Evolutionary conservation across 2,888 invertebrate species (phyloP), one percentile per base, ranked within the genome.

Genomic region (Apotomis capreana): DNA sequence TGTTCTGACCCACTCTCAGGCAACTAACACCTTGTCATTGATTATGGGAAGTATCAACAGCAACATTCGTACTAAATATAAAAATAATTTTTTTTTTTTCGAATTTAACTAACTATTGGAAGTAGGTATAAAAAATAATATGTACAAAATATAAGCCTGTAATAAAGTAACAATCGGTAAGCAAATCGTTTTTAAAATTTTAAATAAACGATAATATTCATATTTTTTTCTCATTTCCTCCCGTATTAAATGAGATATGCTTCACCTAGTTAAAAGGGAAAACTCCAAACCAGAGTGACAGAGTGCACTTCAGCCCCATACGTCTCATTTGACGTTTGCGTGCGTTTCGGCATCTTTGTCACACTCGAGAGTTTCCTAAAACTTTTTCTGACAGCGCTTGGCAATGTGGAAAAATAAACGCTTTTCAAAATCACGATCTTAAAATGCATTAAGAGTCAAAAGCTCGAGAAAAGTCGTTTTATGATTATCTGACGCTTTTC

Each of bases 1-100:
- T 84, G 85, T 68, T 84, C 77, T 89, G 90, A 86, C 90, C 89
- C 80, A 91, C 87, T 87, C 84, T 75, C 78, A 77, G 70, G 73
- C 6, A 40, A 58, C 77, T 79, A 75, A 76, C 78, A 58, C 70
- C 67, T 61, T 15, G 26, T 15, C 52, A 52, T 60, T 46, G 67
- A 51, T 62, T 61, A 67, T 62, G 57, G 55, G 44, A 62, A 61
- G 60, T 54, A 69, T 26, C 26, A 26, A 26, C 26, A 26, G 26
- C 26, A 26, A 26, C 26, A 26, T 26, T 15, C 13, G 54, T 44
- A 10, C 6, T 15, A 64, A 26, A 44, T 36, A 64, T 12, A 26
- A 44, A 54, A 15, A 40, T 3, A 40, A 4, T 40, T 40, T 40
- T 40, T 40, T 40, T 40, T 40, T 40, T 6, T 40, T n/a, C 15